A percentile compares a stretch with the other conserved stretches of the same genome.
phyloP scores from a whole-genome alignment of 2,113 vertebrate species.

The Heterocephalus glaber region DNA sequence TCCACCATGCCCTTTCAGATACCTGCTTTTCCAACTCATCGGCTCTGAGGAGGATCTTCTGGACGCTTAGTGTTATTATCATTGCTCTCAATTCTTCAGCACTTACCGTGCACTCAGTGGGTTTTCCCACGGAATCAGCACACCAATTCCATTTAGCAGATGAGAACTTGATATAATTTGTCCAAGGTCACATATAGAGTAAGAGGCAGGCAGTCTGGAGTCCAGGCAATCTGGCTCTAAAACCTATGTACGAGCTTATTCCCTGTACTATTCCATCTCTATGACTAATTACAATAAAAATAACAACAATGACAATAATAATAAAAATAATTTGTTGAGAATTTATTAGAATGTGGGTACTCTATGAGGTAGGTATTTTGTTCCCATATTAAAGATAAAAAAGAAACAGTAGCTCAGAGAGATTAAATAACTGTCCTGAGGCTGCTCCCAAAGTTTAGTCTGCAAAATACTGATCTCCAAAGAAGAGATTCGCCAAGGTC shows the following conservation, averaged over 20 bases:
- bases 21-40: no score
- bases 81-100: background rate
- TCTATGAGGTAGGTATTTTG: background rate
- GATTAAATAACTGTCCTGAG: background rate
- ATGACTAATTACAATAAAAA: background rate
- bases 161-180: background rate
- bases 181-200: background rate
- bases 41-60: background rate
- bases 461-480: background rate
- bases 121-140: background rate
- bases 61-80: background rate
- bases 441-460: background rate
- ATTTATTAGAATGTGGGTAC: background rate
- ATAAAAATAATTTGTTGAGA: background rate
- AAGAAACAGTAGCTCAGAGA: constrained; percentile 3
- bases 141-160: background rate
- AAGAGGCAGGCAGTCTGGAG: background rate
- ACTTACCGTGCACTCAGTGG: background rate
- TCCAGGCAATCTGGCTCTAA: background rate
- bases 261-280: background rate
- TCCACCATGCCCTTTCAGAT: background rate
- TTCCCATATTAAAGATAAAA: background rate
- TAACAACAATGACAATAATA: background rate
- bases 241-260: background rate
- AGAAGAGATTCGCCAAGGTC: background rate